Evolutionary conservation across 2,797 vertebrate genomes (phyloP).

Genomic region (Okamejei kenojei): DNA sequence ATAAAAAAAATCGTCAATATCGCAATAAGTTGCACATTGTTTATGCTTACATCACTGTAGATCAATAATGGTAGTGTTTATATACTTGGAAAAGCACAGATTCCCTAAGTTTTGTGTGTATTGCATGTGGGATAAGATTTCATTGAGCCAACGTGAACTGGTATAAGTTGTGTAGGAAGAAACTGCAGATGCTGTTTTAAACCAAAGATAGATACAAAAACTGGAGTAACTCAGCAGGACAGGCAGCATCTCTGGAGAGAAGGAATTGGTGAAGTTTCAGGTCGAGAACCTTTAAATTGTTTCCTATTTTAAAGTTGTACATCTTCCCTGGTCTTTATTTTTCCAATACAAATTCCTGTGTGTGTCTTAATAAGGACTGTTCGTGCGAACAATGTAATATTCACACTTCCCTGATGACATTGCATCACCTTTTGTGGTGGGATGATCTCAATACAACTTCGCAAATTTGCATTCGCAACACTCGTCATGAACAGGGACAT

Average conservation of each 20-base stretch:
- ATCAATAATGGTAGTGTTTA: neutral
- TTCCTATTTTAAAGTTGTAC: neutral
- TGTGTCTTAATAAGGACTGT: neutral
- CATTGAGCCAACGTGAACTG: neutral
- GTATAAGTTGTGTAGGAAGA: neutral
- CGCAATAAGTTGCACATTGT: neutral
- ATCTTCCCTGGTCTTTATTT: neutral
- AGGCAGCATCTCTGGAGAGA: too few relatives aligned
- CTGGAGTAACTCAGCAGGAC: too few relatives aligned
- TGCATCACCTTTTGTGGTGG: neutral
- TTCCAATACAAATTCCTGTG: neutral
- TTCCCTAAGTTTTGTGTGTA: neutral
- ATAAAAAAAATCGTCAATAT: too few relatives aligned
- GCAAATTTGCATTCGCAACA: neutral
- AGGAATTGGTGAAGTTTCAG: too few relatives aligned
- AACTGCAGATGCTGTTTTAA: too few relatives aligned
- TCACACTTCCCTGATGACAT: neutral
- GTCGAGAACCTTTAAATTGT: too few relatives aligned
- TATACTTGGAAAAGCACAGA: neutral
- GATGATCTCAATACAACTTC: neutral
- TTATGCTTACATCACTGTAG: neutral
- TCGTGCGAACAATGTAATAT: neutral
- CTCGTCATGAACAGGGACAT: neutral
- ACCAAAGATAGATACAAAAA: too few relatives aligned
- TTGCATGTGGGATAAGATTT: neutral